Conservation (phyloP, 2,113 vertebrate species). For the Ciconia stormi region DNA sequence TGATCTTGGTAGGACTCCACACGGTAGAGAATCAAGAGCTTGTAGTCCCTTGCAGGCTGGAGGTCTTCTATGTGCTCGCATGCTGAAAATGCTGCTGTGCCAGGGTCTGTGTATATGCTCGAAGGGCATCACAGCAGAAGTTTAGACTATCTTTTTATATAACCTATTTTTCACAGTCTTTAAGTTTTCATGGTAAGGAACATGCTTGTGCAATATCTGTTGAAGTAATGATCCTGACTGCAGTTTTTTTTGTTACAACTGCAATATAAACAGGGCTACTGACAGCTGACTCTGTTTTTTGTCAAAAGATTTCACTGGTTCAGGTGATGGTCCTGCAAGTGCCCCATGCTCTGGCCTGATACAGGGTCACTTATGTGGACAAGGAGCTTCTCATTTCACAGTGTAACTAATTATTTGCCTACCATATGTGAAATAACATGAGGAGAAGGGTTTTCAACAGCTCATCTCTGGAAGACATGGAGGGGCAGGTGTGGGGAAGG, state of each 20-base stretch:
- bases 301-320: neutral
- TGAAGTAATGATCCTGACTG: neutral
- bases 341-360: neutral
- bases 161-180: neutral
- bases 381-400: neutral
- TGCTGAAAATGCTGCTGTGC: neutral
- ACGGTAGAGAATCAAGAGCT: neutral
- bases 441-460: conserved; percentile 44
- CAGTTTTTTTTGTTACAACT: neutral
- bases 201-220: neutral
- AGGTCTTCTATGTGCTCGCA: neutral
- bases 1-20: neutral
- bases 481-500: conserved; percentile 33
- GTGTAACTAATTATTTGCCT: neutral
- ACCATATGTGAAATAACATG: neutral
- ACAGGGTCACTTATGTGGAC: neutral
- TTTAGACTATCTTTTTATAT: neutral
- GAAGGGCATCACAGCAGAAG: neutral
- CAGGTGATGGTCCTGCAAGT: neutral
- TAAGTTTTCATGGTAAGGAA: neutral
- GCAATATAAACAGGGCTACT: neutral
- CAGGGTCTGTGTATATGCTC: neutral
- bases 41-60: neutral
- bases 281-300: neutral
- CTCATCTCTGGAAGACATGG: neutral